Evolutionary conservation across 2,888 invertebrate species (phyloP).

Genomic region (Teinopalpus imperialis): DNA sequence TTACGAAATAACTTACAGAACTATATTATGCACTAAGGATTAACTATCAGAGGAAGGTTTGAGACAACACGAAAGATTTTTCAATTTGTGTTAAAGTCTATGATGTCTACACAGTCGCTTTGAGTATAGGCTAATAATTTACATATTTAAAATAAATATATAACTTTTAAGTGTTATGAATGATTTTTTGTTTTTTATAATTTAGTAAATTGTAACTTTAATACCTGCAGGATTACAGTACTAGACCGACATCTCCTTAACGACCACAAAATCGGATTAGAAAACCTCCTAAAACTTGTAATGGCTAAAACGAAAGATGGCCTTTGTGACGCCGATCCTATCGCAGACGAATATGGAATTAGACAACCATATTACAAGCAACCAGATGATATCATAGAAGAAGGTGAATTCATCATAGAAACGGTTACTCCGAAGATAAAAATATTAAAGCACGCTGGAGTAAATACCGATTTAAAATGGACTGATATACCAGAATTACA

Average conservation of each 20-base stretch:
- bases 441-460: constrained; percentile 56
- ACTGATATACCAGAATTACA: constrained; percentile 49
- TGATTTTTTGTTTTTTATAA: too few relatives aligned
- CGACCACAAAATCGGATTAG: constrained; percentile 66
- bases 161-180: too few relatives aligned
- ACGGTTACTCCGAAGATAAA: constrained; percentile 62
- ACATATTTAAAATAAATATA: too few relatives aligned
- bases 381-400: constrained; percentile 49
- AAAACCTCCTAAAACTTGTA: constrained; percentile 62
- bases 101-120: too few relatives aligned
- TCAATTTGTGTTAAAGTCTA: too few relatives aligned
- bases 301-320: constrained; percentile 70
- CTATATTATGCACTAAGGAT: too few relatives aligned
- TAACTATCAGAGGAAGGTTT: too few relatives aligned
- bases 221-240: constrained; percentile 61
- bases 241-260: constrained; percentile 67
- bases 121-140: too few relatives aligned
- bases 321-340: constrained; percentile 42
- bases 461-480: constrained; percentile 59
- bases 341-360: constrained; percentile 36
- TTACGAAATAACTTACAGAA: too few relatives aligned
- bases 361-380: constrained; percentile 59
- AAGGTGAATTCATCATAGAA: constrained; percentile 65
- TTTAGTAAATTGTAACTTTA: too few relatives aligned
- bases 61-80: too few relatives aligned